phyloP scores from a whole-genome alignment of 1,140 invertebrate species.

The Rhopalosiphum maidis region DNA sequence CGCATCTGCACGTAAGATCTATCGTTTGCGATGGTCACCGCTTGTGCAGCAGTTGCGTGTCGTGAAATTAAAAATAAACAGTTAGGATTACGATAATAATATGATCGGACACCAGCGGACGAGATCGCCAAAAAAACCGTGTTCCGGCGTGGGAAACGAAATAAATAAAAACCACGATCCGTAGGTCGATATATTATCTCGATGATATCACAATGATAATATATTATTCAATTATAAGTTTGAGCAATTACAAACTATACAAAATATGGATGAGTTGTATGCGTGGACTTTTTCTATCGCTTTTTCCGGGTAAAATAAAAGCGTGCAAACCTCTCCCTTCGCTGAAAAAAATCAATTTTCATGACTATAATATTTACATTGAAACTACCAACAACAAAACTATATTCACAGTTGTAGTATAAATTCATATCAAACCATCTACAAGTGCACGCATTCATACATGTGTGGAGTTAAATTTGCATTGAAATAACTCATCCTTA shows the following conservation, averaged over 20 bases:
- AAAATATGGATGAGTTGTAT: too few species aligned
- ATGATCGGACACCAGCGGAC: neutral
- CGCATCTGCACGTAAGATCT: neutral
- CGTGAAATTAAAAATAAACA: conserved; percentile 9
- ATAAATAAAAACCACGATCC: neutral
- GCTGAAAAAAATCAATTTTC: too few species aligned
- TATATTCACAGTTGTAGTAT: too few species aligned
- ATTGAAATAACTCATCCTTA: neutral
- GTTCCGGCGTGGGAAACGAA: neutral
- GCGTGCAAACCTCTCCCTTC: too few species aligned
- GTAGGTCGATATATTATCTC: neutral
- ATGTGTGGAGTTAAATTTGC: neutral
- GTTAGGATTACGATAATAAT: conserved; percentile 5
- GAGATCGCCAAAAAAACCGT: neutral
- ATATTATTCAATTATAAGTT: neutral
- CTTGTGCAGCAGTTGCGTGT: neutral
- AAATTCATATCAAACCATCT: too few species aligned
- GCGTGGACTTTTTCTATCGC: too few species aligned
- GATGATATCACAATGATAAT: neutral
- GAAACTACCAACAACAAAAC: too few species aligned
- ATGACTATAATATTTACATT: too few species aligned
- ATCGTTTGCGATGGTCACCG: neutral
- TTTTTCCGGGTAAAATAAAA: too few species aligned
- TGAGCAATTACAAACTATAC: neutral
- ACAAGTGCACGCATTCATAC: neutral